Percentiles rank a stretch among this genome's conserved stretches.
These are phyloP conservation scores for Craterocephalus amniculus DNA, from an alignment of 2,797 vertebrate genomes.

Conservation along the genomic window DNA sequence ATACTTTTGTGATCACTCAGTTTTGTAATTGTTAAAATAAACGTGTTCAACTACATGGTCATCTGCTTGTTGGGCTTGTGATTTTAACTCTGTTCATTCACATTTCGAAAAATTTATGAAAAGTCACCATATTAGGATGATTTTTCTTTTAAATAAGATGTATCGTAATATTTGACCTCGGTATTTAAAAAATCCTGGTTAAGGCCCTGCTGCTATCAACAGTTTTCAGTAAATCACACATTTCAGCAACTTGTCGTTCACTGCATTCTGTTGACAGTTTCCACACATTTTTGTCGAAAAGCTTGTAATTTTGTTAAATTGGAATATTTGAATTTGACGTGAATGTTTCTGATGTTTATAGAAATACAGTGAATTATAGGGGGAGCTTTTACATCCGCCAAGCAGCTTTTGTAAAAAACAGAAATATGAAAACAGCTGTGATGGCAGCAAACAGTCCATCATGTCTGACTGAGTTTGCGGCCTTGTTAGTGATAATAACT, in stretches of 20 bases:
- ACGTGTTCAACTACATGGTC: no score
- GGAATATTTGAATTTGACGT: background rate
- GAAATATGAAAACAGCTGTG: slow-evolving; percentile 44
- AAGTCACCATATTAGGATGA: no score
- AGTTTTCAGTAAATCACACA: background rate
- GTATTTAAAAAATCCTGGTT: no score
- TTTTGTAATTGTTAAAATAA: no score
- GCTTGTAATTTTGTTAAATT: background rate
- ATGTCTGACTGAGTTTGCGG: slow-evolving; percentile 63
- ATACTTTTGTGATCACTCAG: no score
- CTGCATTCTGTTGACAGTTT: background rate
- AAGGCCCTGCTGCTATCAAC: background rate
- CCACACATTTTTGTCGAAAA: background rate
- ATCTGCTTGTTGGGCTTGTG: no score
- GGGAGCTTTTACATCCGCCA: slow-evolving; percentile 2
- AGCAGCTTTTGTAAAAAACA: slow-evolving; percentile 3
- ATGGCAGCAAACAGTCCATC: slow-evolving; percentile 51
- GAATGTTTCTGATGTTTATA: background rate
- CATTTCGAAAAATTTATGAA: no score
- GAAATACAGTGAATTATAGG: background rate
- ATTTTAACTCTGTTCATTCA: no score
- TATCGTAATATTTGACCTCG: no score
- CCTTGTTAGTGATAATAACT: slow-evolving; percentile 73
- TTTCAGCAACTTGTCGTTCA: background rate
- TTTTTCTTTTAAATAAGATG: no score